Conservation (phyloP, 2,113 vertebrate genomes). For the Platichthys stellatus region DNA sequence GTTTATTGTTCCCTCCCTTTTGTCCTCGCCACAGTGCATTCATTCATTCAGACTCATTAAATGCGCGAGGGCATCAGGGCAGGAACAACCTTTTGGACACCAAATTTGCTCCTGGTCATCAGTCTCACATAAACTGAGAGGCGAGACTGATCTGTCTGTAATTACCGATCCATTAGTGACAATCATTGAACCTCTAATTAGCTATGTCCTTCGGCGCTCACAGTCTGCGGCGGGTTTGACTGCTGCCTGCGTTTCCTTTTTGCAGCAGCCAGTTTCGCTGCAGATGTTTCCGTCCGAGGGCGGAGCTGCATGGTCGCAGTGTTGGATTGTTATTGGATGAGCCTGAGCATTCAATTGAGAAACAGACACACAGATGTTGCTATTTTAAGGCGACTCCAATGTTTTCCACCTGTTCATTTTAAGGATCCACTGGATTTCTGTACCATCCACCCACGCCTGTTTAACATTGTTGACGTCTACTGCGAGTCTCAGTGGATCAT, state of each 20-base stretch:
- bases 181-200: constrained; percentile 70
- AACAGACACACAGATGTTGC: constrained; percentile 19
- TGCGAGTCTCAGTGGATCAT: constrained; percentile 79
- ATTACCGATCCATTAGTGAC: constrained; percentile 69
- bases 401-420: constrained; percentile 75
- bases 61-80: constrained; percentile 51
- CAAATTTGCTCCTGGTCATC: constrained; percentile 57
- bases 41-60: constrained; percentile 28
- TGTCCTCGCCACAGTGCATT: constrained; percentile 53
- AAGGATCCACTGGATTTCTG: constrained; percentile 79
- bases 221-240: constrained; percentile 39
- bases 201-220: constrained; percentile 49
- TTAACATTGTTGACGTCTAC: not conserved
- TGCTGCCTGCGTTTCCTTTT: constrained; percentile 36
- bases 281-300: constrained; percentile 45
- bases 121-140: constrained; percentile 54
- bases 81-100: constrained; percentile 66
- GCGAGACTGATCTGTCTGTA: constrained; percentile 69
- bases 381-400: constrained; percentile 59
- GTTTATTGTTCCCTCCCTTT: constrained; percentile 53
- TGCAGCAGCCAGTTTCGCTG: constrained; percentile 33
- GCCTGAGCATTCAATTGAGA: constrained; percentile 45
- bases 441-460: not conserved
- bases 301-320: constrained; percentile 59
- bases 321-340: constrained; percentile 61